A percentile compares a stretch with the other conserved stretches of the same genome.
Evolutionary conservation across 2,113 vertebrate species (phyloP).

Genomic region (Cromileptes altivelis): DNA sequence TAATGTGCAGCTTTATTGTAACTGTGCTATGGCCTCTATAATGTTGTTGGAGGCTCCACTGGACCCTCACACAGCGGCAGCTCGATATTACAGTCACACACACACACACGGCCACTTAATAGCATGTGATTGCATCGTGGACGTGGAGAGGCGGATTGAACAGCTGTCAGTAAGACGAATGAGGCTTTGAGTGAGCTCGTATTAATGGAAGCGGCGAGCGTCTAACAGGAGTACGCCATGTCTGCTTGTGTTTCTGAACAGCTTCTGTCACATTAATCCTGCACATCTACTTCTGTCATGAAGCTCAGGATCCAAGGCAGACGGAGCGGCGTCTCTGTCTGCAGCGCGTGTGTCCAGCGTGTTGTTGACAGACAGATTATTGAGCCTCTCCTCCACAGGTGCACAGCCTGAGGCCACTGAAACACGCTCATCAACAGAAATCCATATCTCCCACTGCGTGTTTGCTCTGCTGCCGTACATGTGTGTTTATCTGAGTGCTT

Average conservation of each 20-base stretch:
- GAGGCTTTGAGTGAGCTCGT: slow-evolving; percentile 20
- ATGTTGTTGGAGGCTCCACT: not conserved
- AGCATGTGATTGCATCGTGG: slow-evolving; percentile 30
- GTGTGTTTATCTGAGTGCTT: slow-evolving; percentile 42
- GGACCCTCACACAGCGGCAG: not conserved
- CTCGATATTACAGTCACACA: slow-evolving; percentile 7
- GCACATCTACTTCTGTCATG: not conserved
- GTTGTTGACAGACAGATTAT: slow-evolving; percentile 36
- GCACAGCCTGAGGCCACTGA: slow-evolving; percentile 35
- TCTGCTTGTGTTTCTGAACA: not conserved
- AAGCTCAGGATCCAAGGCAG: slow-evolving; percentile 13
- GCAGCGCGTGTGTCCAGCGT: not conserved
- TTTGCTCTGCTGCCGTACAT: slow-evolving; percentile 8
- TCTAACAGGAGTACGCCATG: not conserved
- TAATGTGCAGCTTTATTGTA: not conserved
- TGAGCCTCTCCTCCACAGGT: slow-evolving; percentile 52
- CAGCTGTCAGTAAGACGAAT: slow-evolving; percentile 46
- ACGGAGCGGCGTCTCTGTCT: not conserved
- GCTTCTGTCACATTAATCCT: not conserved
- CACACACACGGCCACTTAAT: slow-evolving; percentile 2
- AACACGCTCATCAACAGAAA: slow-evolving; percentile 48
- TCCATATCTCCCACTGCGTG: slow-evolving; percentile 58
- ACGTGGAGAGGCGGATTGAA: slow-evolving; percentile 24
- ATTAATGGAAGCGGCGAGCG: slow-evolving; percentile 10
- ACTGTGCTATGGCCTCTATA: not conserved